A percentile compares a stretch with the other conserved stretches of the same genome.
phyloP scores from a whole-genome alignment of 2,888 invertebrate species.

The Lacanobia wlatinum region DNA sequence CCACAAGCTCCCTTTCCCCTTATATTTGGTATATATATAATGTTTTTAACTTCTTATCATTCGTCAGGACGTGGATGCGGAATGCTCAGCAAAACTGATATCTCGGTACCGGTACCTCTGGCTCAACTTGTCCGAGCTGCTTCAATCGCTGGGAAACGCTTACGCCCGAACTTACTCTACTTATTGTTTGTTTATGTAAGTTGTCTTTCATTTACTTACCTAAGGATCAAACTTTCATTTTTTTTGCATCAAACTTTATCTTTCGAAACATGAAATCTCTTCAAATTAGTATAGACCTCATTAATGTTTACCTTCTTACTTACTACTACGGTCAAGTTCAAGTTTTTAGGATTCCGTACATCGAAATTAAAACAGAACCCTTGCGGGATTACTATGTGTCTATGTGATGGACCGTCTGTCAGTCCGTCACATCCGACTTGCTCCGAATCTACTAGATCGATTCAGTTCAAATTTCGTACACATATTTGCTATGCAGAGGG shows the following conservation, averaged over 20 bases:
- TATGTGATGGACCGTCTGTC: too few species aligned
- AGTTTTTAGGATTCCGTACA: too few species aligned
- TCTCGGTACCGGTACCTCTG: conserved; percentile 92
- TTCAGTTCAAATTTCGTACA: too few species aligned
- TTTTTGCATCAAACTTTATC: not conserved
- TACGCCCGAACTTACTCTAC: conserved; percentile 93
- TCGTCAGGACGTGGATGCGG: conserved; percentile 90
- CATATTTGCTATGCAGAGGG: too few species aligned
- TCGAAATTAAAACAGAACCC: too few species aligned
- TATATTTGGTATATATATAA: too few species aligned
- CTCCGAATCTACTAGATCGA: too few species aligned
- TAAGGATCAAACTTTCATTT: not conserved
- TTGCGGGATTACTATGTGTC: too few species aligned
- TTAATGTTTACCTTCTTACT: too few species aligned
- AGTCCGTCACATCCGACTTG: too few species aligned
- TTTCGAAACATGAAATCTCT: not conserved
- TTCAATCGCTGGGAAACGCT: conserved; percentile 92
- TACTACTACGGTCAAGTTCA: too few species aligned
- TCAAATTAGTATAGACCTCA: not conserved
- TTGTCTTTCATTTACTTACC: not conserved
- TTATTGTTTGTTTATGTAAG: conserved; percentile 92
- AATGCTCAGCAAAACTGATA: conserved; percentile 90
- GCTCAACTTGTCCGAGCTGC: conserved; percentile 92
- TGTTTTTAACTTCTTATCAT: not conserved
- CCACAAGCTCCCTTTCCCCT: too few species aligned